phyloP scores from a whole-genome alignment of 2,888 invertebrate species.

The Keiferia lycopersicella region DNA sequence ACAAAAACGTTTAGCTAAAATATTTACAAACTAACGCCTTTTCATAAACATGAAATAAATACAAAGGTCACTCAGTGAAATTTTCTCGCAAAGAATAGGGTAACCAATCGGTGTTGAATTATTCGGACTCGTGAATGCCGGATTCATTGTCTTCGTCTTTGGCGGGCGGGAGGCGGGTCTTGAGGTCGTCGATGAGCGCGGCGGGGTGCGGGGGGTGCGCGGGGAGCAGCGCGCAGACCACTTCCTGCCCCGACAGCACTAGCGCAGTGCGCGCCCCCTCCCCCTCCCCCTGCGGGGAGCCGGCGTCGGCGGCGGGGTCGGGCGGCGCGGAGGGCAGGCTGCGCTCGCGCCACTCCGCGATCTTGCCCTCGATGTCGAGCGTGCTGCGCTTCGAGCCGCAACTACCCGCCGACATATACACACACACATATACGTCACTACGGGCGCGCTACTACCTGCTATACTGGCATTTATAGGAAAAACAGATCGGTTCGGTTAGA shows the following conservation, averaged over 20 bases:
- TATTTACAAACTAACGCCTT: slow-evolving; percentile 6
- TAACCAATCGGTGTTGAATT: slow-evolving; percentile 31
- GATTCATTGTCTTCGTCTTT: slow-evolving; percentile 76
- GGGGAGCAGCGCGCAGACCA: slow-evolving; percentile 65
- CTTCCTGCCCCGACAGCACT: slow-evolving; percentile 60
- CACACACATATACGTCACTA: neutral
- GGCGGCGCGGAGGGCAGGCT: slow-evolving; percentile 45
- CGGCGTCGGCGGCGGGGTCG: slow-evolving; percentile 30
- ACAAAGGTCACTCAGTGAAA: neutral
- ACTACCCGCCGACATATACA: slow-evolving; percentile 32
- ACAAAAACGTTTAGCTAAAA: neutral
- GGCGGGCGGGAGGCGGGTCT: slow-evolving; percentile 63
- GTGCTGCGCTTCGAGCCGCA: slow-evolving; percentile 77
- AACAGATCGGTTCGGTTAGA: neutral
- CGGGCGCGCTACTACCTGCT: neutral
- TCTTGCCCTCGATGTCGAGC: slow-evolving; percentile 78
- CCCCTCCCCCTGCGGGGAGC: slow-evolving; percentile 29
- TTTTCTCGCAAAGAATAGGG: neutral
- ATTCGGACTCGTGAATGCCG: slow-evolving; percentile 75
- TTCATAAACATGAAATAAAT: neutral
- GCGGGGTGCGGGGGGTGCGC: slow-evolving; percentile 43
- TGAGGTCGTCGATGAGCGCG: slow-evolving; percentile 70
- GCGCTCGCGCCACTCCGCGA: slow-evolving; percentile 71
- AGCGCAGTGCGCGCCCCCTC: slow-evolving; percentile 38
- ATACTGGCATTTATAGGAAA: neutral